A percentile compares a stretch with the other conserved stretches of the same genome.
phyloP scores from a whole-genome alignment of 2,888 invertebrate genomes.

The Tridacna gigas region DNA sequence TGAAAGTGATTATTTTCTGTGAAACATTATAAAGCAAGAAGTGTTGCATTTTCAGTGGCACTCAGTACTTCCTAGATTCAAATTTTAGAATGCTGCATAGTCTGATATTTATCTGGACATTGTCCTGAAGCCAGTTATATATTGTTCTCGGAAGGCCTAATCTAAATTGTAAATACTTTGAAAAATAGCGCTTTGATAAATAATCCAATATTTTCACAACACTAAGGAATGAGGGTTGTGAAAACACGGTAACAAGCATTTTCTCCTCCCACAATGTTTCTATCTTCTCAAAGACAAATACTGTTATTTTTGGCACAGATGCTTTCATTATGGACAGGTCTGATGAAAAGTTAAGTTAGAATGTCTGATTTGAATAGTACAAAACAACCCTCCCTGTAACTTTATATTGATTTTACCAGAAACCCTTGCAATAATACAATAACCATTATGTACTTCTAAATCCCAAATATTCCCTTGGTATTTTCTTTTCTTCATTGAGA shows the following conservation, averaged over 20 bases:
- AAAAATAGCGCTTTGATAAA: no score
- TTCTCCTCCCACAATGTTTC: background rate
- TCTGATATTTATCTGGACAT: no score
- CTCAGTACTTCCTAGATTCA: no score
- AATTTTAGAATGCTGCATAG: no score
- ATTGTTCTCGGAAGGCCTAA: no score
- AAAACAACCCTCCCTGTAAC: background rate
- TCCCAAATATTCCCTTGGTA: slow-evolving; percentile 16
- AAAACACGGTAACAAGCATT: background rate
- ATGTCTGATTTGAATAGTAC: background rate
- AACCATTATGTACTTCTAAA: slow-evolving; percentile 13
- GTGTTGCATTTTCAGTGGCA: no score
- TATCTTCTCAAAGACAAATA: background rate
- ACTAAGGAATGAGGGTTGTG: no score
- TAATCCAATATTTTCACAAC: no score
- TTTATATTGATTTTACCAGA: background rate
- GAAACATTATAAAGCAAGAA: no score
- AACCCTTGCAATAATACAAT: slow-evolving; percentile 1
- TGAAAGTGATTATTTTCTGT: no score
- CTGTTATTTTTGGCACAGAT: background rate
- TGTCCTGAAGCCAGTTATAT: no score
- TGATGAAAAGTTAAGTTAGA: background rate
- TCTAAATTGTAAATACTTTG: no score
- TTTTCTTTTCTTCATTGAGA: slow-evolving; percentile 15
- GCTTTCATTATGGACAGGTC: background rate